Evolutionary conservation across 2,113 vertebrate genomes (phyloP), one percentile per base, ranked within the genome.

Genomic region (Crotophaga sulcirostris): DNA sequence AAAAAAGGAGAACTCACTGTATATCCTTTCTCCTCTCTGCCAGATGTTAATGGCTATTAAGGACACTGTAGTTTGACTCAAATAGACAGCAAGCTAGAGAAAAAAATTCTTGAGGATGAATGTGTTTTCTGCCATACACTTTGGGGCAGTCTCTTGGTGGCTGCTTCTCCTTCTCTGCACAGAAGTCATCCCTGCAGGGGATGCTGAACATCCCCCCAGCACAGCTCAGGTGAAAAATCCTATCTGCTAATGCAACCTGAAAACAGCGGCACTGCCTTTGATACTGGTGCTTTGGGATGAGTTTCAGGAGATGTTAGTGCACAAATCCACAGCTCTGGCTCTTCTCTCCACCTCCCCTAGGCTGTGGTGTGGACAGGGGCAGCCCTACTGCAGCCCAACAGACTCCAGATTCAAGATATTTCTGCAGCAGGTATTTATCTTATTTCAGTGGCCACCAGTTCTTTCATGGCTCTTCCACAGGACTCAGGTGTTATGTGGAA

Each of bases 21-120:
- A 33, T n/a, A 54, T 63, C 14, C 23, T 68, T 84, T 68, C 54
- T 68, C 31, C 42, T 63, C 80, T 82, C 31, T 80, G 28, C 58
- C 45, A 72, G 58, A 84, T 36, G 36, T 68, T 75, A 93, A n/a
- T 0, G 0, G 20, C 56, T 59, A 29, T 89, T 62, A 83, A 87
- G 69, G 63, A 80, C 4, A 16, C 6, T 74, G 26, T 31, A 70
- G 72, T 88, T 95, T 88, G 56, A 5, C 14, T 93, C 34, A 92
- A 56, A 77, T 44, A 60, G 40, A 40, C 2, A 29, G 34, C 25
- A 89, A 95, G 29, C 45, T n/a, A 76, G 70, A 79, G 84, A 68
- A 56, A 75, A 93, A 87, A 84, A 36, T 1, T 38, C 26, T 84
- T 84, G 23, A 89, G 66, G 40, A 83, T 84, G 77, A 92, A 73